Evolutionary conservation across 2,113 vertebrate genomes (phyloP).

Genomic region (Talpa occidentalis): DNA sequence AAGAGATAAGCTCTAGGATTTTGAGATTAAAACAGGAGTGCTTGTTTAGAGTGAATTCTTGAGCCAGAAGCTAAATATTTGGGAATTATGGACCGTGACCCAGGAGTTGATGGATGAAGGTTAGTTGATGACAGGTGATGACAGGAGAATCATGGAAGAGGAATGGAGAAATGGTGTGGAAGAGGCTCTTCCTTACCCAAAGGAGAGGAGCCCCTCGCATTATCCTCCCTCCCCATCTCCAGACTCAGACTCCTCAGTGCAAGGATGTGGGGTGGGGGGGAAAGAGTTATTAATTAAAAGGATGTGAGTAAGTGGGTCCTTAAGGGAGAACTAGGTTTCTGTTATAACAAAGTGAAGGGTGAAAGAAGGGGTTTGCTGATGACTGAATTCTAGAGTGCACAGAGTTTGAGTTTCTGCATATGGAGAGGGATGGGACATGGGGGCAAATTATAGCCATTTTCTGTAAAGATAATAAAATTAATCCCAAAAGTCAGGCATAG

Average conservation of each 20-base stretch:
- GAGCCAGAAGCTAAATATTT: background rate
- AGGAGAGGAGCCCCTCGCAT: background rate
- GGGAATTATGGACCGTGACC: background rate
- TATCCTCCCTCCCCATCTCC: no score
- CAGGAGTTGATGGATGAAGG: background rate
- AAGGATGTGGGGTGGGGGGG: background rate
- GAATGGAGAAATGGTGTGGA: background rate
- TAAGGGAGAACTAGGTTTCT: background rate
- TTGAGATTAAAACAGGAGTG: background rate
- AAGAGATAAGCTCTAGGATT: background rate
- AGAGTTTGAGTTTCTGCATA: background rate
- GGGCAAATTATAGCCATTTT: background rate
- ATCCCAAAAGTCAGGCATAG: background rate
- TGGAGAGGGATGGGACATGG: background rate
- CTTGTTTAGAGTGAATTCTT: background rate
- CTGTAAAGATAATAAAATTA: background rate
- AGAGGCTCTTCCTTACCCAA: no score
- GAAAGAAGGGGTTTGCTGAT: background rate
- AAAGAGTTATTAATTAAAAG: background rate
- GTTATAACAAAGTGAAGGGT: background rate
- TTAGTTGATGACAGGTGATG: background rate
- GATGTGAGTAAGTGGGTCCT: background rate
- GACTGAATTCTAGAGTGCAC: background rate
- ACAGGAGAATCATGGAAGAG: background rate
- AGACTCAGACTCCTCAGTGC: background rate